Evolutionary conservation across 2,888 invertebrate genomes (phyloP).

Genomic region (Caenorhabditis sp.): DNA sequence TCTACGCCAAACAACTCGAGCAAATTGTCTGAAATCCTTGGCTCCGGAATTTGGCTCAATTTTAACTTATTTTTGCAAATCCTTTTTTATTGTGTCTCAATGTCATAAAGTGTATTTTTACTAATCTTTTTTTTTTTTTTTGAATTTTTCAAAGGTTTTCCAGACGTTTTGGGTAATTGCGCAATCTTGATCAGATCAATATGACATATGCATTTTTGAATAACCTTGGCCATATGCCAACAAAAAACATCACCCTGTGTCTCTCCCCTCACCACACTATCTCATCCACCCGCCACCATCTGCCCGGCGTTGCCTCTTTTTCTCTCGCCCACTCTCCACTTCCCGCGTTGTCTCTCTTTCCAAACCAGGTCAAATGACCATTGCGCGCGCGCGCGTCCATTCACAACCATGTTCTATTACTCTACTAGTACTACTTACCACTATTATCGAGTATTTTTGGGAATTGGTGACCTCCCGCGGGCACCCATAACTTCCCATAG

Average conservation of each 20-base stretch:
- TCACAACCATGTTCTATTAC: too few relatives aligned
- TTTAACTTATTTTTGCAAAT: not conserved
- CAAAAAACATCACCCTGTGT: not conserved
- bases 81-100: too few relatives aligned
- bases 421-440: too few relatives aligned
- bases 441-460: too few relatives aligned
- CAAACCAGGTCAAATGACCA: not conserved
- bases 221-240: conserved; percentile 1
- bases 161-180: too few relatives aligned
- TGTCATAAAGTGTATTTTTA: not conserved
- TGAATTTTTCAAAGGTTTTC: too few relatives aligned
- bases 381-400: too few relatives aligned
- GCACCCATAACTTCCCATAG: not conserved
- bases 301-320: too few relatives aligned
- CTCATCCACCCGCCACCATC: too few relatives aligned
- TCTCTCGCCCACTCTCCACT: not conserved
- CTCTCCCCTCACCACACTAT: conserved; percentile 1
- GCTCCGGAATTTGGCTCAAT: not conserved
- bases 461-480: not conserved
- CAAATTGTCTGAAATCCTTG: conserved; percentile 86
- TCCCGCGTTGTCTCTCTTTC: too few relatives aligned
- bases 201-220: not conserved
- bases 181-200: too few relatives aligned
- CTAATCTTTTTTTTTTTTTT: not conserved
- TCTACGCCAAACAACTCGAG: conserved; percentile 95